Evolutionary conservation across 2,113 vertebrate genomes (phyloP).

Genomic region (Daphoenositta chrysoptera): DNA sequence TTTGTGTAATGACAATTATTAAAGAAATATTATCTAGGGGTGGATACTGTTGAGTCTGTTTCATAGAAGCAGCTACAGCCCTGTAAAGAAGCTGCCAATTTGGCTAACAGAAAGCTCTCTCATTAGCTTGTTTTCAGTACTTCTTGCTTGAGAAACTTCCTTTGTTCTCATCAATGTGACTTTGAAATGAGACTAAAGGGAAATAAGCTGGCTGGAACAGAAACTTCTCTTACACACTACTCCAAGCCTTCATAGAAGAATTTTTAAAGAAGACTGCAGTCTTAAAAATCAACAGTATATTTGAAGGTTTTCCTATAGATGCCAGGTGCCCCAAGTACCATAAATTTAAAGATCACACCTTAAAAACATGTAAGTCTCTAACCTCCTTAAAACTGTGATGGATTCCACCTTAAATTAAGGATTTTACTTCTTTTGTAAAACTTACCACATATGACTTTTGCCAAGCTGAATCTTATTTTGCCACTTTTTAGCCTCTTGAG

Average conservation of each 20-base stretch:
- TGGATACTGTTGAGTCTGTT: not conserved
- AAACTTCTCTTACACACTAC: not conserved
- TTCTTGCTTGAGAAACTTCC: constrained; percentile 36
- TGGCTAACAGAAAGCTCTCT: constrained; percentile 13
- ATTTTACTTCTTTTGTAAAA: not conserved
- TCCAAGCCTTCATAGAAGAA: not conserved
- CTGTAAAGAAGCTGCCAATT: constrained; percentile 7
- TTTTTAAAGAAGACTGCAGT: not conserved
- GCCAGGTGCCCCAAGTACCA: not conserved
- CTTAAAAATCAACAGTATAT: not conserved
- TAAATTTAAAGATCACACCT: not conserved
- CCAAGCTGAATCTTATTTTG: not conserved
- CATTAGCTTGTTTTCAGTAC: constrained; percentile 39
- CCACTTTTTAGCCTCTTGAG: not conserved
- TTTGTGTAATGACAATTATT: not conserved
- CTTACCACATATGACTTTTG: not conserved
- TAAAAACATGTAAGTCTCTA: not conserved
- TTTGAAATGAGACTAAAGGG: constrained; percentile 54
- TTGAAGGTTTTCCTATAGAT: not conserved
- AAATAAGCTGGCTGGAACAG: constrained; percentile 23
- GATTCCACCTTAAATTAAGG: not conserved
- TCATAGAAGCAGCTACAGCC: not conserved
- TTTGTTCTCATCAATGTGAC: constrained; percentile 35
- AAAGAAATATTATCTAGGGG: not conserved
- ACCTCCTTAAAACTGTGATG: not conserved